phyloP scores from a whole-genome alignment of 1,140 invertebrate genomes.

The Rhyacophila brunnea region DNA sequence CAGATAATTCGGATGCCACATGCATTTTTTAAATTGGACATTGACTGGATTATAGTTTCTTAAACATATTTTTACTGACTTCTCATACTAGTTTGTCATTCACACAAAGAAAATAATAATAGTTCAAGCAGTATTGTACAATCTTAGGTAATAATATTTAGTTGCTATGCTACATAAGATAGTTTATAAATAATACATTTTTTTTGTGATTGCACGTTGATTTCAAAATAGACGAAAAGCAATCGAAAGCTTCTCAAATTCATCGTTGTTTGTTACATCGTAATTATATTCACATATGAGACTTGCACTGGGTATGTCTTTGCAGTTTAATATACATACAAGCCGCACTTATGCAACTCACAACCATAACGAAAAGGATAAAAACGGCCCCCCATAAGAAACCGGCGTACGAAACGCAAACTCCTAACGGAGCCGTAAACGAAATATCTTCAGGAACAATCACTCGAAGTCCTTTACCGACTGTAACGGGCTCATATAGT shows the following conservation, averaged over 20 bases:
- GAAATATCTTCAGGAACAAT: constrained; percentile 65
- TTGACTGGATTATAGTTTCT: too few species aligned
- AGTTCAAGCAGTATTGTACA: background rate
- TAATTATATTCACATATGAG: constrained; percentile 22
- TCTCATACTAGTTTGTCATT: too few species aligned
- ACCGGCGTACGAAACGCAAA: constrained; percentile 45
- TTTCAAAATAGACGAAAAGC: too few species aligned
- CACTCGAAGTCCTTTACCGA: constrained; percentile 62
- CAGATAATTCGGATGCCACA: too few species aligned
- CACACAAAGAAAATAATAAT: too few species aligned
- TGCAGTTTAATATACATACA: constrained; percentile 36
- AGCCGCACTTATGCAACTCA: constrained; percentile 36
- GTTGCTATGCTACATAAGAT: background rate
- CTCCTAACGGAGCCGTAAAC: constrained; percentile 40
- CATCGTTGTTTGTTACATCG: background rate
- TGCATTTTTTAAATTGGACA: too few species aligned
- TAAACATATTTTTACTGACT: too few species aligned
- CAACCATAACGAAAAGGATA: constrained; percentile 43
- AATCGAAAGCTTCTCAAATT: background rate
- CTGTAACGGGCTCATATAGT: constrained; percentile 56
- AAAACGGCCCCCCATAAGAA: constrained; percentile 50
- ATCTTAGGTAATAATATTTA: constrained; percentile 2
- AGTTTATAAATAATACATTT: background rate
- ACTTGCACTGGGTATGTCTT: constrained; percentile 27
- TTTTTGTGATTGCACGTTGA: background rate